A percentile compares a stretch with the other conserved stretches of the same genome.
Evolutionary conservation across 2,888 invertebrate species (phyloP).

Genomic region (Vesta saturnalis): DNA sequence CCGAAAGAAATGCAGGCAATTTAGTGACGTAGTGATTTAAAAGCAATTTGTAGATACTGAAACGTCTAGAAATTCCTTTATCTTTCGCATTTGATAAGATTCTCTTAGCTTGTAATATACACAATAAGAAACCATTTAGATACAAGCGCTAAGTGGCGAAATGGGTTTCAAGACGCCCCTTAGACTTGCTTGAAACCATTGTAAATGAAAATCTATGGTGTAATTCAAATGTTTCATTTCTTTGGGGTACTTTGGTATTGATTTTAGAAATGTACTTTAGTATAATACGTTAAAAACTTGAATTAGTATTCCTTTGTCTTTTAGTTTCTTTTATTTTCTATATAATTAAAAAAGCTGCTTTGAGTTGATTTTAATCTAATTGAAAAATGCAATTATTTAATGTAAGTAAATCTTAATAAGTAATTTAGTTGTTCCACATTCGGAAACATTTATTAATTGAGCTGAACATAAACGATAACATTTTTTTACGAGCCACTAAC

Average conservation of each 20-base stretch:
- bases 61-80: constrained; percentile 1
- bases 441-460: too few species aligned
- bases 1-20: not conserved
- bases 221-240: constrained; percentile 31
- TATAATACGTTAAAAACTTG: constrained; percentile 15
- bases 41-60: not conserved
- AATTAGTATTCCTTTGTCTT: not conserved
- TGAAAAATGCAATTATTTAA: too few species aligned
- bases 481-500: too few species aligned
- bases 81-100: constrained; percentile 20
- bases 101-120: constrained; percentile 41
- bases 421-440: too few species aligned
- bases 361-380: too few species aligned
- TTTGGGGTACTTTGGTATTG: constrained; percentile 23
- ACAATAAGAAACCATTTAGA: constrained; percentile 54
- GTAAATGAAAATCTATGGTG: constrained; percentile 52
- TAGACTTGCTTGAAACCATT: constrained; percentile 51
- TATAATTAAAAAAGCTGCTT: too few species aligned
- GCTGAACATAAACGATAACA: too few species aligned
- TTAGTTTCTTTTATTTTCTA: too few species aligned
- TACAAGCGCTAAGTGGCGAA: constrained; percentile 53
- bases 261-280: constrained; percentile 26
- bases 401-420: too few species aligned
- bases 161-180: constrained; percentile 53
- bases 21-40: not conserved